Base-by-base conservation (phyloP, 2,888 invertebrate genomes). In the Stenolophus ochropezus region DNA sequence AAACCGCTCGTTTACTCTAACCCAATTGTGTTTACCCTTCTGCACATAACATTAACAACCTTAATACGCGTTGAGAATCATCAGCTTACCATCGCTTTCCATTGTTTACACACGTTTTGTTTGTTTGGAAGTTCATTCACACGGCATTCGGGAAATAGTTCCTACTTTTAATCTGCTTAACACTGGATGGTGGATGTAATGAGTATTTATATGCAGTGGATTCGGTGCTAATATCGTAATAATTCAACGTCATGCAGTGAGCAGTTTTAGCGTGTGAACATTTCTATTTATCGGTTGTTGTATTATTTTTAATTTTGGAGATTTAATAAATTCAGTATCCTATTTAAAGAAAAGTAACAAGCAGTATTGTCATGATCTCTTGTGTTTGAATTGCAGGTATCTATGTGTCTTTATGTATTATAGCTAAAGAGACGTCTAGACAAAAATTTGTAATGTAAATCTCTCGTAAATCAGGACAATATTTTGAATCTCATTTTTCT, bases 101-200 rank as follows among this genome's bases (percentile, higher is more conserved):
- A 61, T 61, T 61, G n/a, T 25, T 56, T 56, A 56, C 21, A 21
- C 4, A 51, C 18, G 14, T 56, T 21, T 18, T 61, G 23, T 61
- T 61, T 61, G 61, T 61, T 61, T 25, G n/a, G 25, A 61, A 61
- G 61, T 61, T 61, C 61, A 61, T 61, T 61, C 61, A 14, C 61
- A 23, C 14, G 1, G 23, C 23, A 61, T 25, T 61, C 61, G 14
- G n/a, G 23, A 61, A 61, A 61, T 61, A 61, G 61, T 25, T 61
- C 61, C 6, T 25, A 61, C 25, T 61, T 61, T 61, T 61, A 61
- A 61, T 61, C 61, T 61, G 25, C 25, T 14, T 61, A 61, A 61
- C 25, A 61, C 11, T n/a, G 23, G 14, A 27, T 61, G 61, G 2
- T n/a, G 23, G 14, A 27, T 61, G 61, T 61, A 61, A 25, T 61